Percentiles rank a stretch among this genome's conserved stretches.
phyloP scores from a whole-genome alignment of 2,113 vertebrate genomes.

The Perognathus longimembris region DNA sequence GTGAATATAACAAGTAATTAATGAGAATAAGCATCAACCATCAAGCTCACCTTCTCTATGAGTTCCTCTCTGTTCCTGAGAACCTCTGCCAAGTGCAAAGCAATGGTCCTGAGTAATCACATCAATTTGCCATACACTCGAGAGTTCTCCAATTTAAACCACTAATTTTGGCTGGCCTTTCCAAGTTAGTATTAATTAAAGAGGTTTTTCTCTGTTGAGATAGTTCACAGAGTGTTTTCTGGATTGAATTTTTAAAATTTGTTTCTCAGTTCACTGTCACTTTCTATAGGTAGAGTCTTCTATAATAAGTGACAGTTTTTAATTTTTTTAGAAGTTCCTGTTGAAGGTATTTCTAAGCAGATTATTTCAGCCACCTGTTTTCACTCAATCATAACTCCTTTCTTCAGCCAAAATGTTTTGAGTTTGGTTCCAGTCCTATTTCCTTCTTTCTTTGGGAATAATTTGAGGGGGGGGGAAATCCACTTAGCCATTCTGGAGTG shows the following conservation, averaged over 20 bases:
- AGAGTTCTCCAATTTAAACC: conserved; percentile 66
- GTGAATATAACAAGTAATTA: not conserved
- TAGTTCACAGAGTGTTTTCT: conserved; percentile 43
- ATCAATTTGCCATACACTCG: conserved; percentile 43
- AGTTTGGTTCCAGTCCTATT: conserved; percentile 5
- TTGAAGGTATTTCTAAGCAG: conserved; percentile 55
- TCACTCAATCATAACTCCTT: conserved; percentile 41
- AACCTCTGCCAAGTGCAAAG: conserved; percentile 55
- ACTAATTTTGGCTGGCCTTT: conserved; percentile 60
- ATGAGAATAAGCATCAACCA: not conserved
- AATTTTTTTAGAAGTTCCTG: conserved; percentile 14
- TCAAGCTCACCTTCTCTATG: not conserved
- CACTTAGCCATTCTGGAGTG: conserved; percentile 48
- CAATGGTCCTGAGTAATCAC: conserved; percentile 49
- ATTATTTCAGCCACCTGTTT: conserved; percentile 59
- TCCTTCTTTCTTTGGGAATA: conserved; percentile 50
- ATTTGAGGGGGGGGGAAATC: conserved; percentile 13
- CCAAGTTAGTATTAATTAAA: conserved; percentile 67
- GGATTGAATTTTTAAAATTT: conserved; percentile 4
- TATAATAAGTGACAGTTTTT: conserved; percentile 46
- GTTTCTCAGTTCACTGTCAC: not conserved
- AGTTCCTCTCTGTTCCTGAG: not conserved
- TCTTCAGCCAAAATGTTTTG: conserved; percentile 63
- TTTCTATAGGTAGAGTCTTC: not conserved
- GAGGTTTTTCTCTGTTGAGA: conserved; percentile 44